Evolutionary conservation across 2,888 invertebrate species (phyloP).

Genomic region (Scaptodrosophila latifasciaeformis): DNA sequence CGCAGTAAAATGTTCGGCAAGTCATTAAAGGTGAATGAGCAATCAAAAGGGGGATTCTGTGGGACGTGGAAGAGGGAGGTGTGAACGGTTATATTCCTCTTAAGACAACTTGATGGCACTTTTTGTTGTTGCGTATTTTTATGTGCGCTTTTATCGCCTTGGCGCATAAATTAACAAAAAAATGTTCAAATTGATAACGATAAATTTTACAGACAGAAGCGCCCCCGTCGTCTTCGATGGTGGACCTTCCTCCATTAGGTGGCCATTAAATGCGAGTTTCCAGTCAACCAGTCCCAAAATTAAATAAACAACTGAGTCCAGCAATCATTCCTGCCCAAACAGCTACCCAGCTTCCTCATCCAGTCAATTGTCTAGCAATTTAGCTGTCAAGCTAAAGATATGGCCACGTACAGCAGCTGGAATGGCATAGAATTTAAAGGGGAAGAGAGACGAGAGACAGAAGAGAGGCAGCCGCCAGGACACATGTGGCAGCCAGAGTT

Average conservation of each 20-base stretch:
- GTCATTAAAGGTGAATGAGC: slow-evolving; percentile 24
- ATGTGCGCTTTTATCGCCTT: slow-evolving; percentile 16
- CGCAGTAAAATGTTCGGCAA: slow-evolving; percentile 11
- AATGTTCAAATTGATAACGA: slow-evolving; percentile 33
- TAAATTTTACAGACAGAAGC: slow-evolving; percentile 19
- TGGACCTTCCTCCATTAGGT: slow-evolving; percentile 26
- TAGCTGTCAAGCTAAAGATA: background rate
- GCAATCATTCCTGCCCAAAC: too few relatives aligned
- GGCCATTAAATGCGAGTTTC: slow-evolving; percentile 13
- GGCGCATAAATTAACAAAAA: slow-evolving; percentile 41
- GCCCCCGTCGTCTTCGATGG: background rate
- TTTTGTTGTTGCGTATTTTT: slow-evolving; percentile 2
- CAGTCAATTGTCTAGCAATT: slow-evolving; percentile 32
- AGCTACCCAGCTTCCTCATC: background rate
- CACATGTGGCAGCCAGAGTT: slow-evolving; percentile 20
- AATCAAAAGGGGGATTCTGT: too few relatives aligned
- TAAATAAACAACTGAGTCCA: slow-evolving; percentile 31
- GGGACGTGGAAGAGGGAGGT: too few relatives aligned
- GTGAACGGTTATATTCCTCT: too few relatives aligned
- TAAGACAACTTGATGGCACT: slow-evolving; percentile 8
- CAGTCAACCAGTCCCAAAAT: slow-evolving; percentile 17
- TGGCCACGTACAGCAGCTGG: too few relatives aligned
- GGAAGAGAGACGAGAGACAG: background rate
- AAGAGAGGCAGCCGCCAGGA: background rate
- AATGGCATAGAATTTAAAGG: too few relatives aligned